These are phyloP conservation scores for Daboia siamensis DNA, from an alignment of 2,113 vertebrate species.

Conservation along the genomic window DNA sequence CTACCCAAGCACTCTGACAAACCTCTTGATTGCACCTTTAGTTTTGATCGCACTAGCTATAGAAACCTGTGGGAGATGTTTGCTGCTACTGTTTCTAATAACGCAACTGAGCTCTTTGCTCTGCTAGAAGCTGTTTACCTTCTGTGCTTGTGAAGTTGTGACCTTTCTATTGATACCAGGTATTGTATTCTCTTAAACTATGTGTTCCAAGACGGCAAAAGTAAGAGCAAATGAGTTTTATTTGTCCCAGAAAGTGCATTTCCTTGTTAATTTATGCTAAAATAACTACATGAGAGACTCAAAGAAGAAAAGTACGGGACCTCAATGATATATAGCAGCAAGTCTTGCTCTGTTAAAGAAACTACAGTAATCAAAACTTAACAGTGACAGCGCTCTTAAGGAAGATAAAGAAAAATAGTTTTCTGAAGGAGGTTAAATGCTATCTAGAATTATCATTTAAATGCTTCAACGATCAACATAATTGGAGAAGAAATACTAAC, in stretches of 20 bases:
- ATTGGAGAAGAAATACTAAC: neutral
- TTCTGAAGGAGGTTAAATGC: neutral
- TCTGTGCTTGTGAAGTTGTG: neutral
- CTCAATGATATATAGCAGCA: neutral
- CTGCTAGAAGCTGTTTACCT: neutral
- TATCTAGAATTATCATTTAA: neutral
- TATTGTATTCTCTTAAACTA: neutral
- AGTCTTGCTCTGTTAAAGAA: neutral
- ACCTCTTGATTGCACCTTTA: neutral
- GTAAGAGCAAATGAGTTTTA: neutral
- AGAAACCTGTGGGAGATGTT: neutral
- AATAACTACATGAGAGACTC: neutral
- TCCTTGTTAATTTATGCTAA: neutral
- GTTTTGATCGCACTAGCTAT: constrained; percentile 20
- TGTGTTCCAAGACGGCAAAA: rapidly evolving
- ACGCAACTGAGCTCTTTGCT: rapidly evolving
- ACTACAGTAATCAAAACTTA: neutral
- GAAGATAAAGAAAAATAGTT: neutral
- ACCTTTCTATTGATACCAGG: neutral
- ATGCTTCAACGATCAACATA: neutral
- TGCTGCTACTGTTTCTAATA: constrained; percentile 9
- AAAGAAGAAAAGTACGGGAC: neutral
- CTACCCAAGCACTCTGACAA: neutral
- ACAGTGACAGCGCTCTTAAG: neutral
- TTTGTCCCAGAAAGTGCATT: neutral